Evolutionary conservation across 2,888 invertebrate species (phyloP), one percentile per base, ranked within the genome.

Genomic region (Physocephala rufipes): DNA sequence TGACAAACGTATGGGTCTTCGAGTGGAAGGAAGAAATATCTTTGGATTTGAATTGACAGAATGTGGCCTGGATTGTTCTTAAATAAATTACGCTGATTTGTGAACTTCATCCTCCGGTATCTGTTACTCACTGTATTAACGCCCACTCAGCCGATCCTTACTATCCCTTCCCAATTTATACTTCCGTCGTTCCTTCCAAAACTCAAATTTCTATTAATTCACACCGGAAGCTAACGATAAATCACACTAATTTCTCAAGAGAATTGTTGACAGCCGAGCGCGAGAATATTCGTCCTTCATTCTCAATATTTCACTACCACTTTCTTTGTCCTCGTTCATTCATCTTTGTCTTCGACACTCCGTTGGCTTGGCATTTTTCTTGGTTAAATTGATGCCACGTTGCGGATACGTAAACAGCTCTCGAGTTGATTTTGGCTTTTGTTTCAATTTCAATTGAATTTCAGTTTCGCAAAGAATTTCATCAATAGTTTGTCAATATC

Each of bases 241-340:
- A 77, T 78, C 77, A 78, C 77, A 76, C 74, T 75, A 78, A 78
- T 78, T 76, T 78, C 78, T 77, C 76, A 64, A 9, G 78, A 74
- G 78, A 51, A 28, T 55, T 36, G 43, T 43, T 21, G 21, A 26
- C 59, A 59, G 45, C 59, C 67, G n/a, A 67, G 21, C 30, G 36
- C 28, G 45, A 67, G 15, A 58, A 13, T 3, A 13, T 58, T 28
- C 26, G 58, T 28, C 28, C 26, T 28, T 19, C 2, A 58, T 7
- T 1, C 15, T 21, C n/a, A 21, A 15, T 15, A 55, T 13, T 7
- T 2, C 19, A 26, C 1, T 5, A 7, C 55, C 19, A 19, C 24
- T 19, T 24, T 7, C 28, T 15, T 24, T n/a, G 4, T 16, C 58
- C 58, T 15, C 53, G 9, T 2, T 9, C 21, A 16, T 51, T 19